Evolutionary conservation across 2,888 invertebrate genomes (phyloP), one percentile per base, ranked within the genome.

Genomic region (Drosophila niveifrons): DNA sequence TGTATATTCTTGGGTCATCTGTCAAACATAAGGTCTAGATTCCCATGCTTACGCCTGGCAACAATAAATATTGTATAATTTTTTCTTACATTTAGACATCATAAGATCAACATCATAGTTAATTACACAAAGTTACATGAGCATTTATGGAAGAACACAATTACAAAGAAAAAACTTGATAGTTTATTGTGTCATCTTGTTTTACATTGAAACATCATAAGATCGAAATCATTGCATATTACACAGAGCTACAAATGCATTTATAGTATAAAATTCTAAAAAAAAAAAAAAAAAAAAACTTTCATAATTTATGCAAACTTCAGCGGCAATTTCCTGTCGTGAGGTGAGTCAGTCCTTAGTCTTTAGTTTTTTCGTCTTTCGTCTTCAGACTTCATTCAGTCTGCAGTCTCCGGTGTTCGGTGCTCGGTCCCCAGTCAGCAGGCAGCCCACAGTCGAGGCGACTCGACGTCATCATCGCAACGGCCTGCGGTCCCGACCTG

Each of bases 401-500:
- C 44, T 31, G 2, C 39, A 48, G 47, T 18, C 13, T 13, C 1
- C 28, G 48, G 48, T 58, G 28, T 23, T 6, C 48, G 11, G 46
- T 46, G 34, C 13, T 7, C 41, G 29, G 43, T 34, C 43, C 13
- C 39, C 39, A 41, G 39, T 18, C 41, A 65, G 63, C 50, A 50
- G 17, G n/a, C 55, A 39, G 56, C 39, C 55, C 57, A 66, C 50
- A 56, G 76, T 68, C 72, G 52, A 31, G 76, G 66, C 72, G 52
- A 41, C 56, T 67, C 69, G 78, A 70, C 79, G 59, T 72, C 82
- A 62, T 72, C 78, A 61, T 68, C 55, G 46, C 34, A 66, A 56
- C 57, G 64, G 75, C 72, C 72, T 85, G 86, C 76, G 70, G 67
- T 82, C 61, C 79, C 90, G 90, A 86, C 90, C 88, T 90, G 90